A percentile compares a stretch with the other conserved stretches of the same genome.
phyloP scores from a whole-genome alignment of 2,888 invertebrate species.

The Drosophila nr. fundita region DNA sequence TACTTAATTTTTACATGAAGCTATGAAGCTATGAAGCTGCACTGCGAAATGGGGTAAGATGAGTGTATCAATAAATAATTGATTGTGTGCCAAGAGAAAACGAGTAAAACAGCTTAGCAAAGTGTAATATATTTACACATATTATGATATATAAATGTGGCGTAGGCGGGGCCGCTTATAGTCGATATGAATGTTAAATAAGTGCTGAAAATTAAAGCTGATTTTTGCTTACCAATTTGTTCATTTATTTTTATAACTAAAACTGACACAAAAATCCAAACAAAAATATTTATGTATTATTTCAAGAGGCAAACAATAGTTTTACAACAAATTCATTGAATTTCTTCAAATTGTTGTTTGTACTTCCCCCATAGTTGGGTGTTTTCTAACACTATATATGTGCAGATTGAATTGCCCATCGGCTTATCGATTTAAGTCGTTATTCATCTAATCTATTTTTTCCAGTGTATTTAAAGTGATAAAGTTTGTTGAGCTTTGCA shows the following conservation, averaged over 20 bases:
- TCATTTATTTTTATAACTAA: neutral
- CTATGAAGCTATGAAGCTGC: slow-evolving; percentile 2
- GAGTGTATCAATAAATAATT: slow-evolving; percentile 29
- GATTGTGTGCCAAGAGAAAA: slow-evolving; percentile 10
- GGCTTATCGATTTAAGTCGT: neutral
- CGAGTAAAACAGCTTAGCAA: slow-evolving; percentile 11
- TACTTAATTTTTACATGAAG: neutral
- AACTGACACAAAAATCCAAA: neutral
- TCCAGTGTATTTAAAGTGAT: slow-evolving; percentile 19
- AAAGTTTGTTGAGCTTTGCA: slow-evolving; percentile 4
- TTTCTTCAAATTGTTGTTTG: neutral
- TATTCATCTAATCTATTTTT: no score
- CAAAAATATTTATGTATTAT: neutral
- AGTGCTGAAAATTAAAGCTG: neutral
- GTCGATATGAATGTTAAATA: neutral
- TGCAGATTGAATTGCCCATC: neutral
- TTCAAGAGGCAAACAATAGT: neutral
- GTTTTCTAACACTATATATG: slow-evolving; percentile 2
- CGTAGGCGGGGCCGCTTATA: neutral
- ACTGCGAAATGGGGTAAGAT: slow-evolving; percentile 11
- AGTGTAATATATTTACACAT: neutral
- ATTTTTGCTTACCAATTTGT: neutral
- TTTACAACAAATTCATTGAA: neutral
- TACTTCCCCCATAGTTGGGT: neutral
- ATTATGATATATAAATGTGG: neutral